Evolutionary conservation across 2,797 vertebrate species (phyloP).

Genomic region (Balearica regulorum): DNA sequence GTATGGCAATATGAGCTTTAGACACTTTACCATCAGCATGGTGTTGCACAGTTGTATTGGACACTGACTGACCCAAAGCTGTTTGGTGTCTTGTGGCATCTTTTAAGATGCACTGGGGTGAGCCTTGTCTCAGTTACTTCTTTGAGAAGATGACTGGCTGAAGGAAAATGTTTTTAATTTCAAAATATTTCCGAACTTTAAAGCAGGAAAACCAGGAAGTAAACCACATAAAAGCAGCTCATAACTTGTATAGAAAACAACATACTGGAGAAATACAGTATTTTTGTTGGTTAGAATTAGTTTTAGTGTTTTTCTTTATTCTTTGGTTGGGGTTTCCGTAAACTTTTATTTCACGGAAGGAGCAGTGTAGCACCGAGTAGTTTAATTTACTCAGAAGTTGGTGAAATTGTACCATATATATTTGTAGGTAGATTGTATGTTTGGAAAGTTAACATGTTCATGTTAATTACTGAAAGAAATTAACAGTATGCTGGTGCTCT

Average conservation of each 20-base stretch:
- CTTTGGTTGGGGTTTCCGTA: not conserved
- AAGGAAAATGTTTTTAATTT: not conserved
- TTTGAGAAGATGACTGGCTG: not conserved
- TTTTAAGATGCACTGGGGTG: not conserved
- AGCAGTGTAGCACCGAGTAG: not conserved
- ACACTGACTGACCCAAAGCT: not conserved
- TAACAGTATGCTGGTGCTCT: not conserved
- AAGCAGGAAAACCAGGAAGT: not conserved
- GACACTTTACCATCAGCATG: not conserved
- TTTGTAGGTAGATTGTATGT: not conserved
- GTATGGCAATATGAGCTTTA: not conserved
- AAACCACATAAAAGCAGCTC: not conserved
- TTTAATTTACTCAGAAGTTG: not conserved
- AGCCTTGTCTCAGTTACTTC: not conserved
- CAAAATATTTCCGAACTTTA: not conserved
- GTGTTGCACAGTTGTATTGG: accelerated
- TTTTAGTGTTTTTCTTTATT: not conserved
- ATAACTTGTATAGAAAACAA: not conserved
- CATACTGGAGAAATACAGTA: not conserved
- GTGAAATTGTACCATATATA: not conserved
- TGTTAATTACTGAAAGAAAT: not conserved
- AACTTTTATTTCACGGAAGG: not conserved
- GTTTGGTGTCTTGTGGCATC: not conserved
- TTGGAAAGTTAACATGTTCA: not conserved
- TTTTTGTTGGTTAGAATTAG: not conserved